phyloP scores from a whole-genome alignment of 2,797 vertebrate genomes.

The Miopithecus talapoin region DNA sequence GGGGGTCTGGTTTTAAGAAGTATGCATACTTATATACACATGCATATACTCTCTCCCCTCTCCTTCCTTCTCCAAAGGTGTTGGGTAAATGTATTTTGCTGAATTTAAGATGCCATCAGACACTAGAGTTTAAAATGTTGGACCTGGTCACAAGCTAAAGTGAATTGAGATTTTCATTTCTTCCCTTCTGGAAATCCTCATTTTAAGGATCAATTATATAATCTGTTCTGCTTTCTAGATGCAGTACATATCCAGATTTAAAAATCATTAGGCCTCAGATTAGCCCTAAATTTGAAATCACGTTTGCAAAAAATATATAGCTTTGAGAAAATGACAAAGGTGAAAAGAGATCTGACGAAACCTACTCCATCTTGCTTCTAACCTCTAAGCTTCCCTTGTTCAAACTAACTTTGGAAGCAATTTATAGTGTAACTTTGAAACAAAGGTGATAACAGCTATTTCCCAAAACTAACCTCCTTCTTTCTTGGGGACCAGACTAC shows the following conservation, averaged over 20 bases:
- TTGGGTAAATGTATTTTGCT: not conserved
- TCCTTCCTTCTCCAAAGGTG: not conserved
- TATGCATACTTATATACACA: rapidly evolving
- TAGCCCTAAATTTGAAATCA: not conserved
- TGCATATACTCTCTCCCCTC: not conserved
- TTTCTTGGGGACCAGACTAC: not conserved
- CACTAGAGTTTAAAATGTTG: not conserved
- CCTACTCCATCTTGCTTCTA: not conserved
- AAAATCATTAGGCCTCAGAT: not conserved
- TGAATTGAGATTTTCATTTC: not conserved
- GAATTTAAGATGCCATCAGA: not conserved
- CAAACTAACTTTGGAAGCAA: not conserved
- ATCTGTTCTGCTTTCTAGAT: not conserved
- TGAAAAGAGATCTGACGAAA: not conserved
- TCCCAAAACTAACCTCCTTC: not conserved
- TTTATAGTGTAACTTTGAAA: not conserved
- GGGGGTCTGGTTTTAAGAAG: not conserved
- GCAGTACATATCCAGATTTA: not conserved
- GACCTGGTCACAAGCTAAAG: not conserved
- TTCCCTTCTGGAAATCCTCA: not conserved
- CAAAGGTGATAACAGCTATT: not conserved
- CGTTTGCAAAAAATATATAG: not conserved
- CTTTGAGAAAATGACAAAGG: not conserved
- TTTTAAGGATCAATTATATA: not conserved
- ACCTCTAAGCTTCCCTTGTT: not conserved